phyloP scores from a whole-genome alignment of 2,888 invertebrate species.

The Himalopsyche kuldschensis region DNA sequence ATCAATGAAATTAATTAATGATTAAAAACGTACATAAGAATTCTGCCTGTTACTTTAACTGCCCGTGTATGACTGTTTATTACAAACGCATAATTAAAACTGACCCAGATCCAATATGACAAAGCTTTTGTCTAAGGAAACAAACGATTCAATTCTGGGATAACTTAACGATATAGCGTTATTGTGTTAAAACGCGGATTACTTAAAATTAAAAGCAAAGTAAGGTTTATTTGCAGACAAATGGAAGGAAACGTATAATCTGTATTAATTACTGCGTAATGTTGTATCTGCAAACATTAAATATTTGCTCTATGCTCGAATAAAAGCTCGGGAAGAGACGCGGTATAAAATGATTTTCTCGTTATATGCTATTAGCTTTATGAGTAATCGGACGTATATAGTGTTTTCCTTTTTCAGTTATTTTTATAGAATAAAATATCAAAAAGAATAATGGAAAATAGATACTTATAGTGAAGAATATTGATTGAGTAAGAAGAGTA shows the following conservation, averaged over 20 bases:
- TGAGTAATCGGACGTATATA: background rate
- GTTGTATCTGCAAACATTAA: slow-evolving; percentile 28
- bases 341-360: background rate
- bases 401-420: too few relatives aligned
- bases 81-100: slow-evolving; percentile 23
- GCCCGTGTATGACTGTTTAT: slow-evolving; percentile 3
- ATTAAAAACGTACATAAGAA: too few relatives aligned
- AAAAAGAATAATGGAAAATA: too few relatives aligned
- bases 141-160: background rate
- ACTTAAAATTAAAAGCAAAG: slow-evolving; percentile 31
- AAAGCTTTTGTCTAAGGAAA: slow-evolving; percentile 1
- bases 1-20: too few relatives aligned
- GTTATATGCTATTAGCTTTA: background rate
- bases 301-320: background rate
- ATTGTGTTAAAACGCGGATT: slow-evolving; percentile 17
- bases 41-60: background rate
- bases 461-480: too few relatives aligned
- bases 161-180: background rate
- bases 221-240: slow-evolving; percentile 30
- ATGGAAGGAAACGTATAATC: slow-evolving; percentile 33
- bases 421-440: too few relatives aligned
- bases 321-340: background rate
- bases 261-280: slow-evolving; percentile 25
- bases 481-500: too few relatives aligned
- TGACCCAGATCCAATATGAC: slow-evolving; percentile 28